Base-by-base conservation (phyloP, 1,140 invertebrate species). In the Bombus polaris region DNA sequence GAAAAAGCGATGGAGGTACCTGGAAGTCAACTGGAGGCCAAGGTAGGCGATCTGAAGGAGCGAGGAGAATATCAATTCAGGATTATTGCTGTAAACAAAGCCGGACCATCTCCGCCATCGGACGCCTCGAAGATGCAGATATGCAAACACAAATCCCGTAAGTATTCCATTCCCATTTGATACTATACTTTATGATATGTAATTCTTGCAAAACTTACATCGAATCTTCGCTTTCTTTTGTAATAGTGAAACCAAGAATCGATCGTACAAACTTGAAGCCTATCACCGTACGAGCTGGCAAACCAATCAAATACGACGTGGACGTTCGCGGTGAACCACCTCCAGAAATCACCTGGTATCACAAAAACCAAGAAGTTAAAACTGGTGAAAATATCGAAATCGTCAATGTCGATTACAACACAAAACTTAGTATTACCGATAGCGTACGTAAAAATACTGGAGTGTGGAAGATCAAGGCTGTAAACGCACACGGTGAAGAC, bases 71-170 rank as follows among this genome's bases (percentile, higher is more conserved):
- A 98, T 95, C 98, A 99, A 94, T 99, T 99, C 96, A 96, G 99
- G 80, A 97, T 99, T 4, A 97, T 98, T 89, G 99, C 99, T 18
- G 97, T 99, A 35, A 99, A 99, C 95, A 99, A 99, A 95, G 99
- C 98, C 74, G 99, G 99, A 70, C 97, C 96, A 10, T 99, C 98
- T 2, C 97, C 98, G 70, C 97, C 99, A n/a, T 99, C 98, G 39
- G 98, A 99, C 90, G 97, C 99, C 3, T 99, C 98, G n/a, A 97
- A 98, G 93, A 97, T 97, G 95, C 98, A 99, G 90, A 97, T 98
- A 72, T 98, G 98, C 88, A 99, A 98, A 94, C 97, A 98, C 92
- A 98, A 98, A 95, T 96, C 97, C 91, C 95, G 98, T 98, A 95
- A 97, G 97, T 96, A 81, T 78, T 22, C n/a, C 2, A 2, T 66